These are phyloP conservation scores for Tubulanus polymorphus DNA, from an alignment of 2,888 invertebrate species.

Conservation along the genomic window DNA sequence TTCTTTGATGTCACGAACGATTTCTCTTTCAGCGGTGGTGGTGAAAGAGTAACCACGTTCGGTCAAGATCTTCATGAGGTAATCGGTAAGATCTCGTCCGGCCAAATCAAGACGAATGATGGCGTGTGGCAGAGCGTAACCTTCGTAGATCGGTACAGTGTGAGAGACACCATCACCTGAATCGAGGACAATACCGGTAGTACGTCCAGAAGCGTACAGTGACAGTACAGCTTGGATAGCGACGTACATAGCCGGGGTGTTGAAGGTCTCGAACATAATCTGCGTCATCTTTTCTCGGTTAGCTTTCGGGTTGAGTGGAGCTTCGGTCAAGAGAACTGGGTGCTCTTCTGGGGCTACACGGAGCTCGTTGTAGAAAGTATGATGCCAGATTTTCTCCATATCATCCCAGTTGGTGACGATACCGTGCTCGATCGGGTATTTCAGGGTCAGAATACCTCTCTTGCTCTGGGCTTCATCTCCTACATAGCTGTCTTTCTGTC, in stretches of 20 bases:
- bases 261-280: slow-evolving; percentile 67
- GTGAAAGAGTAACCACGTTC: slow-evolving; percentile 58
- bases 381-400: too few relatives aligned
- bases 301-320: slow-evolving; percentile 89
- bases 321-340: slow-evolving; percentile 87
- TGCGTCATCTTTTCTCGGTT: slow-evolving; percentile 91
- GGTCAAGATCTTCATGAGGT: slow-evolving; percentile 60
- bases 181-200: slow-evolving; percentile 92
- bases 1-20: slow-evolving; percentile 81
- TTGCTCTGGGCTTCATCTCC: slow-evolving; percentile 44
- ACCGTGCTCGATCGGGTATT: slow-evolving; percentile 38
- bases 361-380: slow-evolving; percentile 64
- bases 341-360: slow-evolving; percentile 94
- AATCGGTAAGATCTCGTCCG: slow-evolving; percentile 81
- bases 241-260: slow-evolving; percentile 90
- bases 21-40: slow-evolving; percentile 52
- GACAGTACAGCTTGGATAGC: slow-evolving; percentile 91
- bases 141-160: slow-evolving; percentile 90
- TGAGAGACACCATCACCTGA: slow-evolving; percentile 93
- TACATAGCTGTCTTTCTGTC: slow-evolving; percentile 42
- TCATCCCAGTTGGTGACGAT: slow-evolving; percentile 48
- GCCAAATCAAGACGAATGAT: slow-evolving; percentile 93
- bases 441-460: slow-evolving; percentile 43
- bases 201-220: slow-evolving; percentile 91
- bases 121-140: slow-evolving; percentile 89